Conservation (phyloP, 2,113 vertebrate species). For the Australoheros scitulus region DNA sequence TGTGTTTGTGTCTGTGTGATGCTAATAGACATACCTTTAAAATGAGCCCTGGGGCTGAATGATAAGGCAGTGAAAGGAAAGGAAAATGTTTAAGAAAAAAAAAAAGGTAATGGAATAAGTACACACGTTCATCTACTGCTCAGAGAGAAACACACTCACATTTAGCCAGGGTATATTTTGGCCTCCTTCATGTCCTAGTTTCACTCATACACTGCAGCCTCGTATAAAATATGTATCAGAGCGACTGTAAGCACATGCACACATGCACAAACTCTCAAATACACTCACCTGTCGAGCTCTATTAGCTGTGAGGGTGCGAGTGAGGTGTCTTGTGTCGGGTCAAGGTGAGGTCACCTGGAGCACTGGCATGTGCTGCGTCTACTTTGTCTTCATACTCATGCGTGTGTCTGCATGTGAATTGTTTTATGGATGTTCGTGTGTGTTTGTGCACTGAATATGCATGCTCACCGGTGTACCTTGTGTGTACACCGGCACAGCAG, state of each 20-base stretch:
- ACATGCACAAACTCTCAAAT: background rate
- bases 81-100: constrained; percentile 37
- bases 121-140: constrained; percentile 34
- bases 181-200: constrained; percentile 68
- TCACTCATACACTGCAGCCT: constrained; percentile 49
- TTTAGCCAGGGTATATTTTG: constrained; percentile 52
- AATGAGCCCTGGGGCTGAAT: constrained; percentile 56
- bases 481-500: constrained; percentile 42
- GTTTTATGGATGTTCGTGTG: background rate
- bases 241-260: constrained; percentile 39
- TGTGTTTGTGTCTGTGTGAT: background rate
- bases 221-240: constrained; percentile 69
- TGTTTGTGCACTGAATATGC: constrained; percentile 14
- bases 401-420: background rate
- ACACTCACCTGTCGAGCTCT: constrained; percentile 45
- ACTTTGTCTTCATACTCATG: constrained; percentile 17
- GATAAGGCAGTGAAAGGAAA: constrained; percentile 54
- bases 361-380: background rate
- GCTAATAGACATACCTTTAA: constrained; percentile 55
- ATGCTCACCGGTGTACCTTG: constrained; percentile 16
- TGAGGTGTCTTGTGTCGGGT: constrained; percentile 48
- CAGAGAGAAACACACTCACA: constrained; percentile 40
- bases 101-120: constrained; percentile 46
- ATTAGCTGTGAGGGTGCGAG: constrained; percentile 35
- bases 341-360: constrained; percentile 53